Evolutionary conservation across 2,113 vertebrate species (phyloP).

Genomic region (Galemys pyrenaicus): DNA sequence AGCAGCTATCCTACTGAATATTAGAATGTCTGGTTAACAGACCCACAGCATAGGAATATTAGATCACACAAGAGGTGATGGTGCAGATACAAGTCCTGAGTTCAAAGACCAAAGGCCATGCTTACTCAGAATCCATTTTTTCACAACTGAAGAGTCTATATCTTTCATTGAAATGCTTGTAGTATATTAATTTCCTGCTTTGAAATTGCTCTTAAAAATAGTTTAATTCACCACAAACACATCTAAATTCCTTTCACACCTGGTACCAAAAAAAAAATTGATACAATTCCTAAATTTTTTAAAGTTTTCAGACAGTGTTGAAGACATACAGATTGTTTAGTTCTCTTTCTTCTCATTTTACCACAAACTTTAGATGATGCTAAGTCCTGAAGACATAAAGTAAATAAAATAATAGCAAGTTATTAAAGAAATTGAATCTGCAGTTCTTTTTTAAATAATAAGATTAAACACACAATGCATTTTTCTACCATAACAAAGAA

Average conservation of each 20-base stretch:
- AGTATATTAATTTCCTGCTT: neutral
- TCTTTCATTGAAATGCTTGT: neutral
- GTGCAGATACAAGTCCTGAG: neutral
- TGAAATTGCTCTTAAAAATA: neutral
- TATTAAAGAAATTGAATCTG: conserved; percentile 58
- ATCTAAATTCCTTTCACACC: neutral
- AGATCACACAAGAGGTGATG: neutral
- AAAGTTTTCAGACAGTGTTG: neutral
- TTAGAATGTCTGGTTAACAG: neutral
- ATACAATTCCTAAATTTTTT: neutral
- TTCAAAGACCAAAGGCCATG: neutral
- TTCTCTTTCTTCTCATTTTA: neutral
- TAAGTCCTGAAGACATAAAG: neutral
- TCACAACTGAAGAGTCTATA: neutral
- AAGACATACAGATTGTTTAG: neutral
- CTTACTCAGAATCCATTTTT: neutral
- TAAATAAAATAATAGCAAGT: conserved; percentile 22
- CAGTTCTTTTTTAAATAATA: conserved; percentile 61
- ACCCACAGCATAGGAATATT: neutral
- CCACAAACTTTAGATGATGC: neutral
- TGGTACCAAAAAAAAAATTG: neutral
- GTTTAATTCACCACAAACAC: neutral
- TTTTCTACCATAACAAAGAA: conserved; percentile 52
- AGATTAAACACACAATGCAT: conserved; percentile 53
- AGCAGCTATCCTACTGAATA: neutral